phyloP scores from a whole-genome alignment of 2,888 invertebrate genomes.

The Melieria picta region DNA sequence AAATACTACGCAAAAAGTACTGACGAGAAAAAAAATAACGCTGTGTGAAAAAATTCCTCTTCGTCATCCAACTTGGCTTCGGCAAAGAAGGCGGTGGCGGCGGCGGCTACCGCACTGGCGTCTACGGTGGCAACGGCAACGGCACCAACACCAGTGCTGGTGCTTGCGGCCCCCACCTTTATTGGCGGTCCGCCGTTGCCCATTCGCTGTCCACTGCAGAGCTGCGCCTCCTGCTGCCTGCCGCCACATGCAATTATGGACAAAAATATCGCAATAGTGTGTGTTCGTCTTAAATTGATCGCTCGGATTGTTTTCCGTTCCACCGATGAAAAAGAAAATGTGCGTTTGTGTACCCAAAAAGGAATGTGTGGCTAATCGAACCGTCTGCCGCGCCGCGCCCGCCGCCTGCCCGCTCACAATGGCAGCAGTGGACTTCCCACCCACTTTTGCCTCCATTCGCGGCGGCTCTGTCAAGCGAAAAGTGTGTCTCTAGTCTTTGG shows the following conservation, averaged over 20 bases:
- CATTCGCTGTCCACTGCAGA: not conserved
- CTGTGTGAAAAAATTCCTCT: slow-evolving; percentile 30
- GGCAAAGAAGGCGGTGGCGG: slow-evolving; percentile 30
- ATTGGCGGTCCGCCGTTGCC: not conserved
- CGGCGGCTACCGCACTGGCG: slow-evolving; percentile 4
- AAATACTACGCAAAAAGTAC: slow-evolving; percentile 62
- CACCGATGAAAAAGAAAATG: too few species aligned
- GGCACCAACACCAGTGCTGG: not conserved
- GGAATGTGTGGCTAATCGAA: too few species aligned
- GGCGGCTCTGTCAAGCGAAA: too few species aligned
- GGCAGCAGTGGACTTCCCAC: too few species aligned
- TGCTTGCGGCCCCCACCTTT: slow-evolving; percentile 15
- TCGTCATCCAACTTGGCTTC: slow-evolving; percentile 34
- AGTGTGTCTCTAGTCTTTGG: too few species aligned
- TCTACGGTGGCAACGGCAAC: not conserved
- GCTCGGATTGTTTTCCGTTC: too few species aligned
- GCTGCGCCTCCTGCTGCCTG: too few species aligned
- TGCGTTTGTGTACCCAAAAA: too few species aligned
- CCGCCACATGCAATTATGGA: slow-evolving; percentile 3
- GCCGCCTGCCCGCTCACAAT: too few species aligned
- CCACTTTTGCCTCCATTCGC: too few species aligned
- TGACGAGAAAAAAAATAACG: slow-evolving; percentile 16
- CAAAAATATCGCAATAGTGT: slow-evolving; percentile 10
- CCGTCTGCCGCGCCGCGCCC: too few species aligned
- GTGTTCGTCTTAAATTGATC: too few species aligned